Evolutionary conservation across 2,888 invertebrate species (phyloP).

Genomic region (Mythimna loreyi): DNA sequence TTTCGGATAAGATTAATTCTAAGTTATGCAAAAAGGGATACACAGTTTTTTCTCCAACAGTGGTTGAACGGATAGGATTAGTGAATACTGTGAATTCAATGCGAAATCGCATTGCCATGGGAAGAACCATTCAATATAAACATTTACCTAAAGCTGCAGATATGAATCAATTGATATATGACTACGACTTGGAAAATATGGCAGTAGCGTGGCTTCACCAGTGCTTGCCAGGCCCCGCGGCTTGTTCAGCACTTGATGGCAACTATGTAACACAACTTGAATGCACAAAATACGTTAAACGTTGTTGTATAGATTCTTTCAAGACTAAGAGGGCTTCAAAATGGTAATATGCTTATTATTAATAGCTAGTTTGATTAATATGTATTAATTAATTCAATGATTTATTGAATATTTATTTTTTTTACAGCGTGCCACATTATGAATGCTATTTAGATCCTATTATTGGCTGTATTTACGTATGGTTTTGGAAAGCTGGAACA

Average conservation of each 20-base stretch:
- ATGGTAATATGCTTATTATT: constrained; percentile 72
- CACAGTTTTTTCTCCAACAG: constrained; percentile 71
- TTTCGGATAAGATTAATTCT: constrained; percentile 70
- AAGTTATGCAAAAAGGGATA: constrained; percentile 76
- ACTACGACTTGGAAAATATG: constrained; percentile 83
- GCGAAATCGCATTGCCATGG: constrained; percentile 83
- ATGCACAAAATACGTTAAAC: constrained; percentile 80
- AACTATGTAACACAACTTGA: constrained; percentile 81
- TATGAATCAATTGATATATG: constrained; percentile 85
- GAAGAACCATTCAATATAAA: constrained; percentile 72
- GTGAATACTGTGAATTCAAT: constrained; percentile 84
- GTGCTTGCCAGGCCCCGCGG: constrained; percentile 84
- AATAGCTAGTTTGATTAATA: neutral
- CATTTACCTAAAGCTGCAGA: constrained; percentile 83
- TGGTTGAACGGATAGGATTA: constrained; percentile 75
- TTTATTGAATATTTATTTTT: constrained; percentile 16
- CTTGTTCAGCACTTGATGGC: constrained; percentile 82
- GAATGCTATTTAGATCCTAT: constrained; percentile 82
- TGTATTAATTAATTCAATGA: neutral
- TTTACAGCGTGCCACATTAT: constrained; percentile 76
- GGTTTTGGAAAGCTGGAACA: constrained; percentile 80
- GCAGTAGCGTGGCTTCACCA: constrained; percentile 82
- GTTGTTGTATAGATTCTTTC: constrained; percentile 75
- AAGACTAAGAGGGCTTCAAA: constrained; percentile 60
- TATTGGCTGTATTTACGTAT: constrained; percentile 83